Percentiles rank a stretch among this genome's conserved stretches.
Evolutionary conservation across 2,113 vertebrate species (phyloP).

Genomic region (Melanocharis versteri): DNA sequence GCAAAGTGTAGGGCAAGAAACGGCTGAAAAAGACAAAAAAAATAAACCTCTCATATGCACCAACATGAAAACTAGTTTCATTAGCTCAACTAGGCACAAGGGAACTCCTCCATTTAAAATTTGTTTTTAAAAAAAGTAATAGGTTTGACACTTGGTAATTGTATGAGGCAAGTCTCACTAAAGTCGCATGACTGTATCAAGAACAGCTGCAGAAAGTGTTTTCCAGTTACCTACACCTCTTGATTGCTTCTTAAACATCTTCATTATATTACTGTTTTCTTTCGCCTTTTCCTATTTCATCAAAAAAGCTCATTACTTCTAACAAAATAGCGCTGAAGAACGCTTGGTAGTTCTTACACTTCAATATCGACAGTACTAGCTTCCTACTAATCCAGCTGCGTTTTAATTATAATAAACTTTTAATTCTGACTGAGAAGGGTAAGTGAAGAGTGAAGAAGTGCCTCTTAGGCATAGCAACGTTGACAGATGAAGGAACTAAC

Average conservation of each 20-base stretch:
- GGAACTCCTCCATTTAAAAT: neutral
- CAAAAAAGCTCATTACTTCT: neutral
- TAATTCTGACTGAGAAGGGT: neutral
- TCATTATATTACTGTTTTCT: neutral
- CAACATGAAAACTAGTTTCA: neutral
- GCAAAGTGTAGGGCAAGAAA: neutral
- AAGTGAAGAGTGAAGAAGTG: neutral
- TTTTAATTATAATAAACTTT: neutral
- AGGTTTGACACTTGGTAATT: neutral
- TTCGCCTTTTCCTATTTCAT: neutral
- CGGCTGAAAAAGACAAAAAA: neutral
- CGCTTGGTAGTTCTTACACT: neutral
- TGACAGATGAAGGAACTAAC: neutral
- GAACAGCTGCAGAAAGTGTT: neutral
- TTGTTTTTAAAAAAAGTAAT: neutral
- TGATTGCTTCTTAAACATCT: neutral
- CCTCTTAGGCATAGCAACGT: neutral
- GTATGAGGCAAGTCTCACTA: neutral
- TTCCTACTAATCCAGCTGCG: neutral
- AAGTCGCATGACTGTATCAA: neutral
- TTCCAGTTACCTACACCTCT: neutral
- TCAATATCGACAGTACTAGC: neutral
- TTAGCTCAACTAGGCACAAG: neutral
- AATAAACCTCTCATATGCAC: neutral
- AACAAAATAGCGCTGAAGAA: neutral